Evolutionary conservation across 2,888 invertebrate genomes (phyloP), one percentile per base, ranked within the genome.

Genomic region (Dolomedes plantarius): DNA sequence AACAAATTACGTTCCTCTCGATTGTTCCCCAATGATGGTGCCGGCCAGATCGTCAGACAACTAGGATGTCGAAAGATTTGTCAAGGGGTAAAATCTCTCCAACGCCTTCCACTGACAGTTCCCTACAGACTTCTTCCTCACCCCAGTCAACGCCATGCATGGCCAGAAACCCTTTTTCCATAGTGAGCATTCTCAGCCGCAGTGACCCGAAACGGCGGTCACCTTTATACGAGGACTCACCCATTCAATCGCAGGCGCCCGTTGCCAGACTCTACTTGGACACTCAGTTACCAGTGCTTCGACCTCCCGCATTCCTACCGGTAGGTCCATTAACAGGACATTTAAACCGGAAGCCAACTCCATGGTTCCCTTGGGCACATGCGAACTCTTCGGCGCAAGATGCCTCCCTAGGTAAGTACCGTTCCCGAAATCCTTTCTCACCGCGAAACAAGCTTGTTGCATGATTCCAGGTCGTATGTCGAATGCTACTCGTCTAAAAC

Each of bases 351-450:
- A 89, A 89, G 32, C 88, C 89, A 1, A 88, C 89, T n/a, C 89
- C 89, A 16, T 89, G 89, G 89, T 89, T 89, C 77, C 89, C 89
- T 13, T 89, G 89, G 89, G 86, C 89, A 23, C 87, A 87, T 39
- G 80, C 81, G 2, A 80, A 87, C n/a, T 78, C 87, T 31, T 62
- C 87, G 19, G 67, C 68, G 41, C 86, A 86, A 80, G 86, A 80
- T 23, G 23, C 75, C 27, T 65, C 71, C 19, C 28, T 80, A 69
- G 86, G 86, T 86, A 64, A 86, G 86, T 71, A 31, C 16, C 13
- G 28, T 16, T 1, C 23, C 46, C 65, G 16, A 23, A 0, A 5
- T 36, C 36, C 5, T 36, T n/a, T n/a, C n/a, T n/a, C n/a, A n/a
- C n/a, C n/a, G n/a, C n/a, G n/a, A n/a, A n/a, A n/a, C n/a, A n/a